phyloP scores from a whole-genome alignment of 2,888 invertebrate species.

The Frankliniella fusca region DNA sequence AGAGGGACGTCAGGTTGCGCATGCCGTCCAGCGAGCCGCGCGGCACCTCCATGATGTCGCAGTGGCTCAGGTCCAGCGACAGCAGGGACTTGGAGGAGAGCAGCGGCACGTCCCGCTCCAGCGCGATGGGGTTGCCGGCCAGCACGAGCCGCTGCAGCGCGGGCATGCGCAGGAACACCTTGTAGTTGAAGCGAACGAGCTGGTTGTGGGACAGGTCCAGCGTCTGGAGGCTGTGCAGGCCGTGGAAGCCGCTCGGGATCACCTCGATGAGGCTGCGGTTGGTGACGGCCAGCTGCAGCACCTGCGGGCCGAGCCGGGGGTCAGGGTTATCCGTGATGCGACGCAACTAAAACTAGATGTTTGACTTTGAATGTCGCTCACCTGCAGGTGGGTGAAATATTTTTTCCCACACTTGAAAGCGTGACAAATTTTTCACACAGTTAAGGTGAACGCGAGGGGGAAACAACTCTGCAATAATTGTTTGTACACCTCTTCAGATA shows the following conservation, averaged over 20 bases:
- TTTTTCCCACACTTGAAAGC: too few species aligned
- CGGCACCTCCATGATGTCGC: constrained; percentile 3
- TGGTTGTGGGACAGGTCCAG: constrained; percentile 2
- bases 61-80: constrained; percentile 12
- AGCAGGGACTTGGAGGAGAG: constrained; percentile 8
- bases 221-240: background rate
- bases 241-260: constrained; percentile 17
- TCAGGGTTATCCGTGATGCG: too few species aligned
- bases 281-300: constrained; percentile 9
- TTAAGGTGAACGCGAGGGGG: too few species aligned
- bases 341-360: too few species aligned
- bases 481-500: too few species aligned
- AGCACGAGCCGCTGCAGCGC: constrained; percentile 1
- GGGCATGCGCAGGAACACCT: constrained; percentile 12
- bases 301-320: background rate
- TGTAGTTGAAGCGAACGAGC: constrained; percentile 10
- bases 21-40: background rate
- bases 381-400: too few species aligned
- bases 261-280: constrained; percentile 6
- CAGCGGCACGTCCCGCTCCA: background rate
- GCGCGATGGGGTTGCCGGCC: constrained; percentile 9
- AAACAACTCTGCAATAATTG: too few species aligned
- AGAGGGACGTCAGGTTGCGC: background rate
- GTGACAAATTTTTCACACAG: too few species aligned
- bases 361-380: too few species aligned